Evolutionary conservation across 2,113 vertebrate genomes (phyloP).

Genomic region (Gymnorhina tibicen): DNA sequence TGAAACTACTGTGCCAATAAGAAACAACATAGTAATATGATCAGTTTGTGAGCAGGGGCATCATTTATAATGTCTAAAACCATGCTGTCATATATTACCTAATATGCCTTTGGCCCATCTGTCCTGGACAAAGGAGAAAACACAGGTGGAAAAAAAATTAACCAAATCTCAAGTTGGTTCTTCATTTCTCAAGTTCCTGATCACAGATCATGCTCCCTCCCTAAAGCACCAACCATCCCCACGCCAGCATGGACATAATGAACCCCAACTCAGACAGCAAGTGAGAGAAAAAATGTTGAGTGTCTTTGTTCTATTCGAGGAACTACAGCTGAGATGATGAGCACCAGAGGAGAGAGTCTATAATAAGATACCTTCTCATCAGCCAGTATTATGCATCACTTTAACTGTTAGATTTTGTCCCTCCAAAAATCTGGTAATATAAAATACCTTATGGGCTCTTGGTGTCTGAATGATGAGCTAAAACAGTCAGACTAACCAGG

Average conservation of each 20-base stretch:
- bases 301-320: neutral
- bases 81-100: neutral
- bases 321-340: neutral
- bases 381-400: neutral
- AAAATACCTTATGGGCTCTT: neutral
- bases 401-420: neutral
- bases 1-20: neutral
- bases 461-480: neutral
- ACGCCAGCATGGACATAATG: rapidly evolving
- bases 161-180: neutral
- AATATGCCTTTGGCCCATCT: neutral
- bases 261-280: neutral
- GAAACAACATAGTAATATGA: neutral
- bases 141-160: neutral
- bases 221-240: neutral
- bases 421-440: neutral
- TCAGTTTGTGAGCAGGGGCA: neutral
- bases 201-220: neutral
- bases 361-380: neutral
- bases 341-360: neutral
- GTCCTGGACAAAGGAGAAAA: neutral
- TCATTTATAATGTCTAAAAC: neutral
- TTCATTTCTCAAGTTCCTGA: neutral
- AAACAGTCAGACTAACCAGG: neutral
- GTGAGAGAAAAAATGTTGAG: neutral